Conservation (phyloP, 2,888 invertebrate genomes). For the Podotricha telesiphe region DNA sequence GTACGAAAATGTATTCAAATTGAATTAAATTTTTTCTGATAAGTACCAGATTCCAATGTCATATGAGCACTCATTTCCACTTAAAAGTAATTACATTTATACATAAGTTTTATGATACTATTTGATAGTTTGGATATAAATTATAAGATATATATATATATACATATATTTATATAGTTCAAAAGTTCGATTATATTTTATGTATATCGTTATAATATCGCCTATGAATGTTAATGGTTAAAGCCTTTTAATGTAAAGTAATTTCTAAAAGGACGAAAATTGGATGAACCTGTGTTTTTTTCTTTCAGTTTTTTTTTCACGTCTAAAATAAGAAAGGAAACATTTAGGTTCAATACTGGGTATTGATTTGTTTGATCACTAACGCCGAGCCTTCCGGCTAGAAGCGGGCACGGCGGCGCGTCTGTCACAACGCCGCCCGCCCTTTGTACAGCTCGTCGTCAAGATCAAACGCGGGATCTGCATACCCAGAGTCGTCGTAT, state of each 20-base stretch:
- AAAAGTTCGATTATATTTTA: too few relatives aligned
- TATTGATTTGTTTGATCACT: not conserved
- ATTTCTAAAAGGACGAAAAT: too few relatives aligned
- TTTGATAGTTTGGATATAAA: too few relatives aligned
- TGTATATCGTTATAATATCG: too few relatives aligned
- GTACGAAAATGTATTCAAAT: not conserved
- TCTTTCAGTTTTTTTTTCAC: not conserved
- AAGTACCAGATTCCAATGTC: not conserved
- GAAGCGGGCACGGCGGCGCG: conserved; percentile 74
- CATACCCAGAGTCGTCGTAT: conserved; percentile 89
- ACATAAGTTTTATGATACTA: too few relatives aligned
- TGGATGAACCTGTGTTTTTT: too few relatives aligned
- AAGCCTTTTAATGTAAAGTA: too few relatives aligned
- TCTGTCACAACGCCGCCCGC: conserved; percentile 83
- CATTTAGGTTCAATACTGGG: not conserved
- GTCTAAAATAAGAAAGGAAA: not conserved
- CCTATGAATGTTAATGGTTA: too few relatives aligned
- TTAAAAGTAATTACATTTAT: too few relatives aligned
- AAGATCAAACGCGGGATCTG: conserved; percentile 87
- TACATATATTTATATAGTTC: too few relatives aligned
- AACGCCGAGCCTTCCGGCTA: conserved; percentile 49
- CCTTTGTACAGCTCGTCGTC: conserved; percentile 88
- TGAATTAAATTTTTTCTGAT: not conserved
- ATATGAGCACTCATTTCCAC: too few relatives aligned
- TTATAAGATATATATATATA: too few relatives aligned